Evolutionary conservation across 2,113 vertebrate species (phyloP).

Genomic region (Peromyscus maniculatus): DNA sequence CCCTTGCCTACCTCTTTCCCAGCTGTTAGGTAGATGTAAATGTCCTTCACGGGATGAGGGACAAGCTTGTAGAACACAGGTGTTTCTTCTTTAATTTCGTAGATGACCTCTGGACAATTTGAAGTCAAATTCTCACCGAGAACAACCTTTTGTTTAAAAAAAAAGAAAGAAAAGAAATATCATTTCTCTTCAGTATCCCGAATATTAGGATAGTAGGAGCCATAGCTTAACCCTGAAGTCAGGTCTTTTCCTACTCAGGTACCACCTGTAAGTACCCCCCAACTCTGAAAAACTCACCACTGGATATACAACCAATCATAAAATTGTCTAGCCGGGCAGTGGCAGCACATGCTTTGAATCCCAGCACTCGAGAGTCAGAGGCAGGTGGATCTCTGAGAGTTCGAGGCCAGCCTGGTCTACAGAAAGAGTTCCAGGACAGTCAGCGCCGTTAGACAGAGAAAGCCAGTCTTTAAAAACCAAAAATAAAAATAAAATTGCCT

Average conservation of each 20-base stretch:
- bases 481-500: slow-evolving; percentile 64
- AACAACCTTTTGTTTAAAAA: slow-evolving; percentile 87
- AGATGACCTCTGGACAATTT: slow-evolving; percentile 92
- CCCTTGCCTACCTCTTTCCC: slow-evolving; percentile 89
- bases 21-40: slow-evolving; percentile 92
- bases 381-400: not conserved
- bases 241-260: not conserved
- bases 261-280: slow-evolving; percentile 55
- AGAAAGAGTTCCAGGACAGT: not conserved
- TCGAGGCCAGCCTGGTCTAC: not conserved
- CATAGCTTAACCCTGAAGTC: slow-evolving; percentile 50
- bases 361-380: not conserved
- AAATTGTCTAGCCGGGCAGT: slow-evolving; percentile 48
- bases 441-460: not conserved
- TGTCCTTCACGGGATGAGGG: slow-evolving; percentile 90
- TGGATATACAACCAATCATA: slow-evolving; percentile 77
- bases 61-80: slow-evolving; percentile 90
- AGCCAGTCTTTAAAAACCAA: not conserved
- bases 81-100: slow-evolving; percentile 90
- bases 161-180: slow-evolving; percentile 67
- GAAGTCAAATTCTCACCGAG: slow-evolving; percentile 89
- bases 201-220: not conserved
- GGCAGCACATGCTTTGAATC: not conserved
- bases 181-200: slow-evolving; percentile 70
- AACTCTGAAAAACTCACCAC: slow-evolving; percentile 54